Percentiles rank a stretch among this genome's conserved stretches.
phyloP scores from a whole-genome alignment of 1,140 invertebrate species.

The Ips nitidus region DNA sequence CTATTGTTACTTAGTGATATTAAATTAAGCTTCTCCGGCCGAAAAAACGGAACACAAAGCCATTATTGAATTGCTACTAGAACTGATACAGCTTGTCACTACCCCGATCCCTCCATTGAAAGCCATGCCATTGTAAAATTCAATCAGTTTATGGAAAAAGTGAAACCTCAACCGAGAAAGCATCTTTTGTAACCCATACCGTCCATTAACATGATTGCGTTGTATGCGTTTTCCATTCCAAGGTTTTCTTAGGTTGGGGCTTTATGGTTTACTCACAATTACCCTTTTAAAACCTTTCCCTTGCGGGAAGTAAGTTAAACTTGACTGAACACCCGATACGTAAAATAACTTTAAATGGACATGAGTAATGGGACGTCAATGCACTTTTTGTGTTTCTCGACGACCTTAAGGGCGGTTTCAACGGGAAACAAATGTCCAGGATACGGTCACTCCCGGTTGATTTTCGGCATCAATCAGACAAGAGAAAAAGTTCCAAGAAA shows the following conservation, averaged over 20 bases:
- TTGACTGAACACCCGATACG: no score
- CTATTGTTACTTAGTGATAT: conserved; percentile 2
- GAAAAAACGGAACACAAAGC: background rate
- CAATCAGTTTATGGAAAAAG: conserved; percentile 30
- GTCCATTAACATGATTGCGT: conserved; percentile 28
- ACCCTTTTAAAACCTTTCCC: no score
- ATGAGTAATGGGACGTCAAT: conserved; percentile 23
- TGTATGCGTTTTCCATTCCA: no score
- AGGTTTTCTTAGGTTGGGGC: no score
- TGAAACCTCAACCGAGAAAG: conserved; percentile 26
- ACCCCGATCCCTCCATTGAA: conserved; percentile 17
- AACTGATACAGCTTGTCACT: conserved; percentile 22
- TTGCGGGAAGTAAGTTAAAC: no score
- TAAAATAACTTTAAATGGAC: background rate
- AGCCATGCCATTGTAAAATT: conserved; percentile 26
- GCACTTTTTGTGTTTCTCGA: conserved; percentile 26
- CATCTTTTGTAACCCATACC: conserved; percentile 23
- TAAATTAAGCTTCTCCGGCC: background rate
- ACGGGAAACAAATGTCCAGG: conserved; percentile 18
- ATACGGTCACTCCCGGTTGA: conserved; percentile 13
- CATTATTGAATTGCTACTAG: conserved; percentile 16
- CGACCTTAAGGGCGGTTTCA: conserved; percentile 13
- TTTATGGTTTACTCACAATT: no score
- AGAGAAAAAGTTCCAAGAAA: background rate
- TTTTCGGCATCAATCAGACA: conserved; percentile 15